These are phyloP conservation scores for Penaeus indicus DNA, from an alignment of 1,140 invertebrate genomes.

Conservation along the genomic window DNA sequence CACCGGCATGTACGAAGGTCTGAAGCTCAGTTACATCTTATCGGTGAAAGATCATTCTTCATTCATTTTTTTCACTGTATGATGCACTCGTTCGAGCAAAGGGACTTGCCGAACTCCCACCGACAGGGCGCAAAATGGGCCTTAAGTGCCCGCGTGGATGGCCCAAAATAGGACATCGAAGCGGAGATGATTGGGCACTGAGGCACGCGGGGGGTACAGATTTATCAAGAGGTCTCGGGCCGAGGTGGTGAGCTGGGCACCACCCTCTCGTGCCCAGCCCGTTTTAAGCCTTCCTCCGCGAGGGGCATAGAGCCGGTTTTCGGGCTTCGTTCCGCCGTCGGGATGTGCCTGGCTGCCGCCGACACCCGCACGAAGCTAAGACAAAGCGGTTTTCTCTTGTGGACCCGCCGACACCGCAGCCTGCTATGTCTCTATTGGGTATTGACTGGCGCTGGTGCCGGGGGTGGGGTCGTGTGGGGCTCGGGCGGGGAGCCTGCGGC, in stretches of 20 bases:
- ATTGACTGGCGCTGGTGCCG: slow-evolving; percentile 35
- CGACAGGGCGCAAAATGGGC: slow-evolving; percentile 17
- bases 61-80: slow-evolving; percentile 55
- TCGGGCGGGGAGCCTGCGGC: neutral
- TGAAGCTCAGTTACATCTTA: slow-evolving; percentile 44
- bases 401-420: slow-evolving; percentile 28
- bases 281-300: neutral
- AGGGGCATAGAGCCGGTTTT: slow-evolving; percentile 15
- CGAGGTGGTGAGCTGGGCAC: neutral
- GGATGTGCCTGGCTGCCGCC: slow-evolving; percentile 5
- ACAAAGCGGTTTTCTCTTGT: slow-evolving; percentile 43
- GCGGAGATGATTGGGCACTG: neutral
- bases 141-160: slow-evolving; percentile 21
- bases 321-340: neutral
- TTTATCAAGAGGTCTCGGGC: slow-evolving; percentile 42
- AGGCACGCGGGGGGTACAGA: slow-evolving; percentile 25
- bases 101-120: slow-evolving; percentile 3
- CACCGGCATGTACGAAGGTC: slow-evolving; percentile 36
- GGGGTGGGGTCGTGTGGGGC: neutral
- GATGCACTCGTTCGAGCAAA: slow-evolving; percentile 24
- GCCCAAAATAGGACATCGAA: neutral
- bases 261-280: neutral
- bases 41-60: slow-evolving; percentile 49
- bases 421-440: slow-evolving; percentile 40
- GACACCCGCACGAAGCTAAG: slow-evolving; percentile 27